Evolutionary conservation across 2,888 invertebrate species (phyloP).

Genomic region (Monoplex corrugatus): DNA sequence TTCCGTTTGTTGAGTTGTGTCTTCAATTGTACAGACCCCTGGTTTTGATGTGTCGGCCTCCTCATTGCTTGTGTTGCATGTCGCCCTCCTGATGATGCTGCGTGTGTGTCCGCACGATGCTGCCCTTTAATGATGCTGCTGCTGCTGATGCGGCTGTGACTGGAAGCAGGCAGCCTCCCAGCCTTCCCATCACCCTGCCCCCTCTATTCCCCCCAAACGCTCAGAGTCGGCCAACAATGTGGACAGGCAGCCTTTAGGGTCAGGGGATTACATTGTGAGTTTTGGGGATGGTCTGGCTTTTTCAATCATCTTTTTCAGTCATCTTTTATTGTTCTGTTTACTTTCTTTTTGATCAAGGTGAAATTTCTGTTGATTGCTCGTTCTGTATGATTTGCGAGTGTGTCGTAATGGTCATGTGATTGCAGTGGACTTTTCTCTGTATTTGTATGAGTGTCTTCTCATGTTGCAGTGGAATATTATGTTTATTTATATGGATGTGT

Average conservation of each 20-base stretch:
- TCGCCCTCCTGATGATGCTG: neutral
- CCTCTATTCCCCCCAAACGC: neutral
- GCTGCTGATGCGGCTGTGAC: neutral
- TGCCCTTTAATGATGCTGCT: neutral
- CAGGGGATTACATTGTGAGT: constrained; percentile 40
- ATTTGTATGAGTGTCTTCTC: too few relatives aligned
- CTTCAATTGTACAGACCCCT: neutral
- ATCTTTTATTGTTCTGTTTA: too few relatives aligned
- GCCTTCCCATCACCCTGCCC: neutral
- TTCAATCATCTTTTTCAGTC: neutral
- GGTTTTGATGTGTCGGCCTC: neutral
- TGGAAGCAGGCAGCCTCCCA: constrained; percentile 30
- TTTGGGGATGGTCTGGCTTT: neutral
- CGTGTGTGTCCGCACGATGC: neutral
- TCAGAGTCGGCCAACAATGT: constrained; percentile 30
- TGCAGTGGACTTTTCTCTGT: too few relatives aligned
- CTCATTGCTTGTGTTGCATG: constrained; percentile 11
- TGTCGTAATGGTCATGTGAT: too few relatives aligned
- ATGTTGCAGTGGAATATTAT: too few relatives aligned
- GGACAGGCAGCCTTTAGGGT: constrained; percentile 31
- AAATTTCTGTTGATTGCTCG: neutral
- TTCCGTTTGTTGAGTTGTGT: too few relatives aligned
- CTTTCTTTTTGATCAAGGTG: neutral
- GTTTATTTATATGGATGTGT: too few relatives aligned
- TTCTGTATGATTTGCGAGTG: neutral